A percentile compares a stretch with the other conserved stretches of the same genome.
These are phyloP conservation scores for Bombus cullumanus DNA, from an alignment of 1,140 invertebrate genomes.

Conservation along the genomic window DNA sequence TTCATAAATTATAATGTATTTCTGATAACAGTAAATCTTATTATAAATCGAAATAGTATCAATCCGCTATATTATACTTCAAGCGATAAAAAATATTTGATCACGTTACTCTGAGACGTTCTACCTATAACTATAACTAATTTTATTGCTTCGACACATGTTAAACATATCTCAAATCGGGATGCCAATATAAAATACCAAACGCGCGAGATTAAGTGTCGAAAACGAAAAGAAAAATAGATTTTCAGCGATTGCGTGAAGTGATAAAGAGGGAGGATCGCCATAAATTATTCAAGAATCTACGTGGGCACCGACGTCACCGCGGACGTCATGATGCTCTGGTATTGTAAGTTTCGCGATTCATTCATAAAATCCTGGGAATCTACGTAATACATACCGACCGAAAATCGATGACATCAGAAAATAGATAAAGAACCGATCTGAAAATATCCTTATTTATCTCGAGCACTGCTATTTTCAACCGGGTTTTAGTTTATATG, in stretches of 20 bases:
- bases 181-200: background rate
- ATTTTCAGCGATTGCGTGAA: background rate
- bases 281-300: slow-evolving; percentile 28
- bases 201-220: background rate
- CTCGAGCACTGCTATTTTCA: slow-evolving; percentile 14
- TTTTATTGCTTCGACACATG: background rate
- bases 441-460: slow-evolving; percentile 41
- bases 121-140: background rate
- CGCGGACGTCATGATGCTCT: slow-evolving; percentile 18
- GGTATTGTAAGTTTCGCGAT: slow-evolving; percentile 18
- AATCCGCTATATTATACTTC: background rate
- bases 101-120: background rate
- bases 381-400: slow-evolving; percentile 22
- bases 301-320: slow-evolving; percentile 38
- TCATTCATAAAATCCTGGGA: slow-evolving; percentile 46
- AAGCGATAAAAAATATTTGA: background rate
- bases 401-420: slow-evolving; percentile 40
- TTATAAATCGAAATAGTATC: background rate
- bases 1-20: background rate
- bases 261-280: background rate
- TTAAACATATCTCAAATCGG: background rate
- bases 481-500: slow-evolving; percentile 7
- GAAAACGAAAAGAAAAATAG: background rate
- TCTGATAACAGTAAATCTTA: background rate
- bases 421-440: slow-evolving; percentile 29